These are phyloP conservation scores for Acanthochromis polyacanthus DNA, from an alignment of 2,113 vertebrate species.

Conservation along the genomic window DNA sequence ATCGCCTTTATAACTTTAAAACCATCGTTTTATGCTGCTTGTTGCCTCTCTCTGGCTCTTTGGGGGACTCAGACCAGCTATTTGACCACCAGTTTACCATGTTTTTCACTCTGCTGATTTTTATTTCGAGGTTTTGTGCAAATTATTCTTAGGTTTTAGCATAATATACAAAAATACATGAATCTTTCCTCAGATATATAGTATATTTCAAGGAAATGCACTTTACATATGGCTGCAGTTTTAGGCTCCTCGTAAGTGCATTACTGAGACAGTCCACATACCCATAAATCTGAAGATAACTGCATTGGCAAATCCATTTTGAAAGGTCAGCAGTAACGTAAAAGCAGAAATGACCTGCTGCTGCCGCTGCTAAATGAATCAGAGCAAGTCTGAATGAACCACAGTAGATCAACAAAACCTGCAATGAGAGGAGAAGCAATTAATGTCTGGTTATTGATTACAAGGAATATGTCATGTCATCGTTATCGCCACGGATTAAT, in stretches of 20 bases:
- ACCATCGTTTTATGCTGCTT: too few relatives aligned
- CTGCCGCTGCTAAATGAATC: slow-evolving; percentile 18
- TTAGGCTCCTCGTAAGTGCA: slow-evolving; percentile 23
- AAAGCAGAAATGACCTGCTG: slow-evolving; percentile 44
- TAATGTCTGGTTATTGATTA: background rate
- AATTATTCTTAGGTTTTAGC: too few relatives aligned
- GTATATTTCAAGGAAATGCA: slow-evolving; percentile 15
- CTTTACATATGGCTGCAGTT: slow-evolving; percentile 14
- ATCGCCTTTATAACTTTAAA: background rate
- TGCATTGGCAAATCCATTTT: slow-evolving; percentile 17
- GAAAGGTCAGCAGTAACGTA: slow-evolving; percentile 46
- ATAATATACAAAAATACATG: background rate
- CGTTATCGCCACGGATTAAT: background rate
- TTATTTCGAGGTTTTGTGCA: background rate
- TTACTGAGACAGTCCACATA: slow-evolving; percentile 28
- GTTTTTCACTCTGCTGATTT: background rate
- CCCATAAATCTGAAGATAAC: slow-evolving; percentile 42
- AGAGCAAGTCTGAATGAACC: background rate
- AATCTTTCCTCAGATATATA: background rate
- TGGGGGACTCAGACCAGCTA: background rate
- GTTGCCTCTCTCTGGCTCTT: background rate
- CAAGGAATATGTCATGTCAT: background rate
- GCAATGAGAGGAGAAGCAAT: slow-evolving; percentile 1
- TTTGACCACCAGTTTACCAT: background rate
- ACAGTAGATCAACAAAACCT: slow-evolving; percentile 9